These are phyloP conservation scores for Hemibagrus guttatus DNA, from an alignment of 2,797 vertebrate genomes.

Conservation along the genomic window DNA sequence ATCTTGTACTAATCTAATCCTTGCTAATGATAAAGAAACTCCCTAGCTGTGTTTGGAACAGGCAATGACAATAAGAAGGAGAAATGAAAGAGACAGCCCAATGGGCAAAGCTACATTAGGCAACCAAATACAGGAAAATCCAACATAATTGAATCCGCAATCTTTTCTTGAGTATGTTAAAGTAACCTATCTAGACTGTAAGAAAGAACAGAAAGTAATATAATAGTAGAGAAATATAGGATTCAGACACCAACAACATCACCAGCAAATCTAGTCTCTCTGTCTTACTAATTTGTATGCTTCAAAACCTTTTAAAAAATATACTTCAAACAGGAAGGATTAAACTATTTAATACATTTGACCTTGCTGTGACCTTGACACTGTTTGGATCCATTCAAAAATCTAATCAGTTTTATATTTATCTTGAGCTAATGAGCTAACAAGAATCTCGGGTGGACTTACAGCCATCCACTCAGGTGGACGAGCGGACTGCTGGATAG, in stretches of 20 bases:
- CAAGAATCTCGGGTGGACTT: not conserved
- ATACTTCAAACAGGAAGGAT: not conserved
- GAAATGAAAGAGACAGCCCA: not conserved
- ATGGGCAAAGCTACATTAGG: not conserved
- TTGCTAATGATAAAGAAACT: not conserved
- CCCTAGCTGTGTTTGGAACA: not conserved
- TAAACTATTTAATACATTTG: not conserved
- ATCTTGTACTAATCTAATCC: conserved; percentile 50
- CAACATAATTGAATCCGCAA: not conserved
- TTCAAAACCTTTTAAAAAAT: not conserved
- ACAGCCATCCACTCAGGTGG: not conserved
- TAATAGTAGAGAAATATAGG: not conserved
- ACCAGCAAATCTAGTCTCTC: not conserved
- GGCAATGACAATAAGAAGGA: not conserved
- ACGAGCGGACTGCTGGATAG: not conserved
- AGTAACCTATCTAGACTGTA: not conserved
- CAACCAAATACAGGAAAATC: not conserved
- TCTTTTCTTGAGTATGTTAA: not conserved
- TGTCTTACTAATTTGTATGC: not conserved
- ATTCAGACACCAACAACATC: not conserved
- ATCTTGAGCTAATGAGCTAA: not conserved
- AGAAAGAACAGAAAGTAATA: not conserved
- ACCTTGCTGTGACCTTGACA: too few species aligned
- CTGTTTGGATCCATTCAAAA: not conserved
- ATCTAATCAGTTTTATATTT: not conserved